A percentile compares a stretch with the other conserved stretches of the same genome.
Conservation (phyloP, 2,797 vertebrate species). For the Gallirallus australis region DNA sequence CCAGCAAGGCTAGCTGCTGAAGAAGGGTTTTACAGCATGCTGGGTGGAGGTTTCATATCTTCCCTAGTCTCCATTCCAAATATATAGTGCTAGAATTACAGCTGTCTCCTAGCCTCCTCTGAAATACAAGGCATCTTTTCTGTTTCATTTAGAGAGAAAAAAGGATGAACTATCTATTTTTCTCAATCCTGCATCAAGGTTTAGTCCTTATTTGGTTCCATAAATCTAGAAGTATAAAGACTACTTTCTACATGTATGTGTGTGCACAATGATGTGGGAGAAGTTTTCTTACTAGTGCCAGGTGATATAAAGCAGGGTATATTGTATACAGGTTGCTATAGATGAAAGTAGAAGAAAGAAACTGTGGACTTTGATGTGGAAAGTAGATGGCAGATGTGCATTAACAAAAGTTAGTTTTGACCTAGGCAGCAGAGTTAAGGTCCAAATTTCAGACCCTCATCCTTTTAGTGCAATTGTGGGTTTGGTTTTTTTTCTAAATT, state of each 20-base stretch:
- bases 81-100: not conserved
- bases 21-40: not conserved
- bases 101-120: not conserved
- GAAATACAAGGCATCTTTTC: not conserved
- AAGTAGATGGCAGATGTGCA: not conserved
- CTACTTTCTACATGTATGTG: not conserved
- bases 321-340: not conserved
- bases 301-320: not conserved
- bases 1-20: not conserved
- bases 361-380: not conserved
- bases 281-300: not conserved
- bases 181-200: not conserved
- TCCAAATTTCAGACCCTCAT: not conserved
- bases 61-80: not conserved
- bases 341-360: not conserved
- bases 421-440: not conserved
- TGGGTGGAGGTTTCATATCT: not conserved
- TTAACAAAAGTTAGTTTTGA: not conserved
- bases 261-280: not conserved
- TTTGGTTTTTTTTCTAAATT: not conserved
- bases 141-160: not conserved
- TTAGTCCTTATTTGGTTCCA: not conserved
- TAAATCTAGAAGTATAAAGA: not conserved
- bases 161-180: not conserved
- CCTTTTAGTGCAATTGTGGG: not conserved